Conservation (phyloP, 2,797 vertebrate species). For the Peromyscus eremicus region DNA sequence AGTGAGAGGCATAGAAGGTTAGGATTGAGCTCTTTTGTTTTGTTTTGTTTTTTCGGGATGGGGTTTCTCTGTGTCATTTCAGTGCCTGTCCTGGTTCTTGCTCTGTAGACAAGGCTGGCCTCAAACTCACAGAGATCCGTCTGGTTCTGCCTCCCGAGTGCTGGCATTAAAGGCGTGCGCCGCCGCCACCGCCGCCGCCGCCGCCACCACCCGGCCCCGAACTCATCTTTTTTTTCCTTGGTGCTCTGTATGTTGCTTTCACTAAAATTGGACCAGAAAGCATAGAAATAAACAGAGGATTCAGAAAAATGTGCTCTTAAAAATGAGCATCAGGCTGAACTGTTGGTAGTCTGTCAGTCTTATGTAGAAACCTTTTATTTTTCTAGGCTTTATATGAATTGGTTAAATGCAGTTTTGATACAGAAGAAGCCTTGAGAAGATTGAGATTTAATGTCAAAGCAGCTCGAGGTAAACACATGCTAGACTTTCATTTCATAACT, state of each 20-base stretch:
- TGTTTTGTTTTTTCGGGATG: too few species aligned
- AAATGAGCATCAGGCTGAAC: background rate
- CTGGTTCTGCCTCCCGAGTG: too few species aligned
- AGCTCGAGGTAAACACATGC: conserved; percentile 93
- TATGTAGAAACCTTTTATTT: conserved; percentile 41
- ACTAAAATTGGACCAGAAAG: background rate
- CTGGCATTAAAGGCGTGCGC: too few species aligned
- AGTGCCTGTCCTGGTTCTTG: too few species aligned
- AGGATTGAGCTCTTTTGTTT: background rate
- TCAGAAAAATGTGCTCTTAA: conserved; percentile 39
- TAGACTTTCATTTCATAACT: conserved; percentile 7
- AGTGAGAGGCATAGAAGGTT: background rate
- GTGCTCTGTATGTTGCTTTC: background rate
- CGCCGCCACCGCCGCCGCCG: too few species aligned
- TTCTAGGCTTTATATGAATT: conserved; percentile 96
- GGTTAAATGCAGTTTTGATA: conserved; percentile 98
- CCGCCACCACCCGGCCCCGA: too few species aligned
- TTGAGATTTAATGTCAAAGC: conserved; percentile 97
- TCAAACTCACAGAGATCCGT: too few species aligned
- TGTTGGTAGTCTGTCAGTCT: conserved; percentile 7
- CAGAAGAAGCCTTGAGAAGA: conserved; percentile 96
- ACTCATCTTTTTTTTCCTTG: conserved; percentile 10
- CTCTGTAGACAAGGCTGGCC: too few species aligned
- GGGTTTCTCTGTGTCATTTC: too few species aligned
- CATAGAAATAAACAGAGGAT: conserved; percentile 15